These are phyloP conservation scores for Camponotus floridanus DNA, from an alignment of 1,140 invertebrate species.

Conservation along the genomic window DNA sequence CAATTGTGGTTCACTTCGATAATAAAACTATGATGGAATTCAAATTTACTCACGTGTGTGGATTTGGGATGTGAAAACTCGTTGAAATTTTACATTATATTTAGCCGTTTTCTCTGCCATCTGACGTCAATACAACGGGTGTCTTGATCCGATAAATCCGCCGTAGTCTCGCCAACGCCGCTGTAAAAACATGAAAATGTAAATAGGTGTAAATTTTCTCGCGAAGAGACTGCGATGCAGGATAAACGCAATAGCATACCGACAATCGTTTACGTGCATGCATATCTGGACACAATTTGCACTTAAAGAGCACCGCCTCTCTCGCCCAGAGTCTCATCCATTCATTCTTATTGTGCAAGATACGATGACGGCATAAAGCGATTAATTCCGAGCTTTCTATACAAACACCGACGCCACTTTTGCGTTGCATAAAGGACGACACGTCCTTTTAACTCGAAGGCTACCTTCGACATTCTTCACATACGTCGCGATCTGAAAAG, in stretches of 20 bases:
- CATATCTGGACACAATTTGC: constrained; percentile 30
- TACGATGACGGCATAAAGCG: constrained; percentile 12
- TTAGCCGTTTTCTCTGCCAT: background rate
- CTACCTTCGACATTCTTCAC: constrained; percentile 5
- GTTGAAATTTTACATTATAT: background rate
- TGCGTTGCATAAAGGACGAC: constrained; percentile 15
- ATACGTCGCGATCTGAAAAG: background rate
- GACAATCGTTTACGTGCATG: constrained; percentile 13
- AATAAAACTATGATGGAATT: background rate
- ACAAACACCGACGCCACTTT: constrained; percentile 16
- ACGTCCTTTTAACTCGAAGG: constrained; percentile 33
- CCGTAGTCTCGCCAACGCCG: background rate
- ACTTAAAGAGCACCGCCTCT: constrained; percentile 36
- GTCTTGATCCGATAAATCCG: constrained; percentile 11
- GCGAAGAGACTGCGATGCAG: background rate
- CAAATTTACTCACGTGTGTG: background rate
- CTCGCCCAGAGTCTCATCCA: constrained; percentile 35
- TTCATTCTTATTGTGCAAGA: constrained; percentile 52
- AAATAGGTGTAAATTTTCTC: constrained; percentile 53
- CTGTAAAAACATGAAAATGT: constrained; percentile 15
- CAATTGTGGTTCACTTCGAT: background rate
- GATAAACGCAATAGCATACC: constrained; percentile 10
- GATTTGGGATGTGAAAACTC: background rate
- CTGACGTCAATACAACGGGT: background rate
- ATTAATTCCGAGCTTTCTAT: constrained; percentile 35